These are phyloP conservation scores for Tetranychus cinnabarinus DNA, from an alignment of 1,140 invertebrate genomes.

Conservation along the genomic window DNA sequence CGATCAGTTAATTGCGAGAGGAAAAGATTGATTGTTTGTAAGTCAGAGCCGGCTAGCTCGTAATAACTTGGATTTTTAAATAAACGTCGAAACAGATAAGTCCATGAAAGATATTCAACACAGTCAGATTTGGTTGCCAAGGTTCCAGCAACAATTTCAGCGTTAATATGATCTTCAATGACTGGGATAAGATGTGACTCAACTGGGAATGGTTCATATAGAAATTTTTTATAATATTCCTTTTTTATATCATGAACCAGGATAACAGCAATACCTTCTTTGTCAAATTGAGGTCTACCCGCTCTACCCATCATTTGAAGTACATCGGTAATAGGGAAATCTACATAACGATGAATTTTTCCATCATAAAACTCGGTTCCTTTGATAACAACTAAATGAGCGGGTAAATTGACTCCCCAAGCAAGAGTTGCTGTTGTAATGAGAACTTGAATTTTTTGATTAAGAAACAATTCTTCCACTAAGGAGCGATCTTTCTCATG, in stretches of 20 bases:
- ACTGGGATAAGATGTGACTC: constrained; percentile 80
- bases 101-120: constrained; percentile 93
- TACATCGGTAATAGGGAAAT: constrained; percentile 91
- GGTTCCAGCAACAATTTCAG: constrained; percentile 82
- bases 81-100: constrained; percentile 82
- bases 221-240: constrained; percentile 95
- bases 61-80: constrained; percentile 64
- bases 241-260: constrained; percentile 96
- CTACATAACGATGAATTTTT: constrained; percentile 61
- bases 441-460: constrained; percentile 93
- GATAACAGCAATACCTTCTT: constrained; percentile 80
- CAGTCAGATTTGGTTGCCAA: constrained; percentile 77
- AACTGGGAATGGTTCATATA: constrained; percentile 97
- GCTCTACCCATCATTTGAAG: constrained; percentile 98
- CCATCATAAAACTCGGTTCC: constrained; percentile 97
- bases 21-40: background rate
- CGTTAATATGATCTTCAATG: constrained; percentile 87
- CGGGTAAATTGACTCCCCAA: constrained; percentile 97
- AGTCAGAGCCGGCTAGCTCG: background rate
- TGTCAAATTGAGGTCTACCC: constrained; percentile 85
- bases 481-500: constrained; percentile 69
- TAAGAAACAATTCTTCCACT: constrained; percentile 85
- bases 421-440: constrained; percentile 76
- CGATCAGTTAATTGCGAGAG: background rate
- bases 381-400: constrained; percentile 53